A percentile compares a stretch with the other conserved stretches of the same genome.
phyloP scores from a whole-genome alignment of 1,140 invertebrate genomes.

The Scaptomyza pallida region DNA sequence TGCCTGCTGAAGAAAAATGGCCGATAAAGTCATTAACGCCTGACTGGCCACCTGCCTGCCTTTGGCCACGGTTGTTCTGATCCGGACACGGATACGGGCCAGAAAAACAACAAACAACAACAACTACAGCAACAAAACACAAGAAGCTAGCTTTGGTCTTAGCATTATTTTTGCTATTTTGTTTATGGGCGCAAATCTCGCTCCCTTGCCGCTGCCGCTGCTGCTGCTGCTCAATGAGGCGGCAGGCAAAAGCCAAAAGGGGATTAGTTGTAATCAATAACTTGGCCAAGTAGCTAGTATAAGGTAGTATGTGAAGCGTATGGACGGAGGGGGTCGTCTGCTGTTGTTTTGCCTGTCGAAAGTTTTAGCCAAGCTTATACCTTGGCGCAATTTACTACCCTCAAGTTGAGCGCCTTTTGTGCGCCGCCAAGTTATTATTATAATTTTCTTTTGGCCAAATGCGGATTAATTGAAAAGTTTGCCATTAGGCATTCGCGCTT shows the following conservation, averaged over 20 bases:
- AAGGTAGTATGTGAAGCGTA: slow-evolving; percentile 12
- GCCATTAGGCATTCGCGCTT: slow-evolving; percentile 77
- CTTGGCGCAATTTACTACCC: slow-evolving; percentile 24
- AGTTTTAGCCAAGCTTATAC: slow-evolving; percentile 64
- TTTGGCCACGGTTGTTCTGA: slow-evolving; percentile 3
- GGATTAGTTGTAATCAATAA: slow-evolving; percentile 82
- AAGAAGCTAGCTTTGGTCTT: slow-evolving; percentile 33
- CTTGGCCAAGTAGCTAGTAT: slow-evolving; percentile 48
- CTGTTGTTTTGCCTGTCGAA: slow-evolving; percentile 72
- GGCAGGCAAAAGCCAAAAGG: slow-evolving; percentile 77
- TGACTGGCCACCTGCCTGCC: slow-evolving; percentile 66
- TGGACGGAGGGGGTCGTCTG: neutral
- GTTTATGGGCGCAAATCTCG: slow-evolving; percentile 73
- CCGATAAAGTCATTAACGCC: slow-evolving; percentile 79
- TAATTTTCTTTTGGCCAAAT: slow-evolving; percentile 74
- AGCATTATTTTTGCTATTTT: slow-evolving; percentile 69
- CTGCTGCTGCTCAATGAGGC: slow-evolving; percentile 66
- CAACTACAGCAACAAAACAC: neutral
- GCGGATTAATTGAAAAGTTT: slow-evolving; percentile 82
- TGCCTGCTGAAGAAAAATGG: slow-evolving; percentile 63
- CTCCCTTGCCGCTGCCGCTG: slow-evolving; percentile 9
- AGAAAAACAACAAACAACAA: too few species aligned
- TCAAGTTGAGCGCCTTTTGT: slow-evolving; percentile 20
- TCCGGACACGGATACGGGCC: slow-evolving; percentile 19
- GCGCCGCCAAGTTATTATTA: slow-evolving; percentile 69